Evolutionary conservation across 1,140 invertebrate species (phyloP).

Genomic region (Hestina assimilis): DNA sequence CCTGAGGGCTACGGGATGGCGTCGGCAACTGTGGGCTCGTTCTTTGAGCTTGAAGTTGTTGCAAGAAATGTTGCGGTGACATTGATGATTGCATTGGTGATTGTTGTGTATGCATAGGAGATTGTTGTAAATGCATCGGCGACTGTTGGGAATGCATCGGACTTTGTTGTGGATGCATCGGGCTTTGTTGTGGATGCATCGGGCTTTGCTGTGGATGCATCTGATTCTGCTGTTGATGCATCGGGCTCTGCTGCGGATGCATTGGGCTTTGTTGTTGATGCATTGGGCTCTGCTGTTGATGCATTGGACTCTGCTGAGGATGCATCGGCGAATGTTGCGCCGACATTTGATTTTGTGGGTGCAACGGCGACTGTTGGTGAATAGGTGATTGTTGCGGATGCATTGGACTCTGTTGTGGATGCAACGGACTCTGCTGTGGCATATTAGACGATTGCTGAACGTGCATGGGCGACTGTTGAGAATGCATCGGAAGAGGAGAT

Average conservation of each 20-base stretch:
- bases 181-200: conserved; percentile 64
- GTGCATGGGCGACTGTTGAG: conserved; percentile 70
- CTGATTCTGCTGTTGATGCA: conserved; percentile 67
- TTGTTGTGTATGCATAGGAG: conserved; percentile 78
- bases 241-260: conserved; percentile 64
- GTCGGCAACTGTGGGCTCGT: conserved; percentile 72
- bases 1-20: conserved; percentile 75
- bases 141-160: conserved; percentile 66
- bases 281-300: conserved; percentile 56
- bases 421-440: conserved; percentile 74
- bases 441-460: conserved; percentile 72
- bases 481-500: conserved; percentile 67
- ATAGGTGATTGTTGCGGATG: conserved; percentile 74
- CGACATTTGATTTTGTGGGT: conserved; percentile 53
- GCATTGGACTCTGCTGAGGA: conserved; percentile 55
- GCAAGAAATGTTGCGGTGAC: conserved; percentile 69
- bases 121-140: conserved; percentile 72
- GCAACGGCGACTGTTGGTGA: conserved; percentile 71
- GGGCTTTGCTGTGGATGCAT: conserved; percentile 74
- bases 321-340: conserved; percentile 71
- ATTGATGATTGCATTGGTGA: conserved; percentile 75
- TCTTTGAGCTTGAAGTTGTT: conserved; percentile 68
- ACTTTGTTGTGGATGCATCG: conserved; percentile 63
- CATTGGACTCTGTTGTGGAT: conserved; percentile 74
- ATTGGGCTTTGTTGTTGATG: conserved; percentile 60